Conservation (phyloP, 2,797 vertebrate species). For the Chloroceryle amazona region DNA sequence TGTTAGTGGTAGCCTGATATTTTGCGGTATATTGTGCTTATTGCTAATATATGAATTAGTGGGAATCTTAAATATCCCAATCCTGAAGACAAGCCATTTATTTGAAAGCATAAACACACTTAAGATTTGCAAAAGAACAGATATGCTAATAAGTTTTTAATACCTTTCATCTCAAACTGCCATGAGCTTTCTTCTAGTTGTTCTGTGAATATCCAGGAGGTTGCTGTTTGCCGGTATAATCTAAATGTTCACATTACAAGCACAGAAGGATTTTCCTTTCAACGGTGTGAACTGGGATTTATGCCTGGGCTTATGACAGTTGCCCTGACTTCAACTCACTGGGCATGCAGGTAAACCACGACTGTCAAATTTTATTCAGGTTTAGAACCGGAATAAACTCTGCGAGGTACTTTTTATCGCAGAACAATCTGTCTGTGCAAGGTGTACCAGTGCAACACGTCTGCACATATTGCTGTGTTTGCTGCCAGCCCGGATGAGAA, state of each 20-base stretch:
- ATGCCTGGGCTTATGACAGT: neutral
- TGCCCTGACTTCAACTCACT: neutral
- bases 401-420: neutral
- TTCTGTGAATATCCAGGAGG: neutral
- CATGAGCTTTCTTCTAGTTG: neutral
- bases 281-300: neutral
- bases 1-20: neutral
- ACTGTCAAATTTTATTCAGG: neutral
- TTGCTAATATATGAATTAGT: neutral
- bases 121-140: neutral
- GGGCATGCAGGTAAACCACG: neutral
- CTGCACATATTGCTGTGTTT: neutral
- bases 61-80: neutral
- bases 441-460: neutral
- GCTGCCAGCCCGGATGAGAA: neutral
- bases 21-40: neutral
- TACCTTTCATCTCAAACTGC: neutral
- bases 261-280: neutral
- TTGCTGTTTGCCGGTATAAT: neutral
- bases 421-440: neutral
- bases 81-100: neutral
- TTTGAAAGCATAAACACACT: neutral
- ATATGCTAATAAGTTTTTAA: accelerated
- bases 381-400: neutral
- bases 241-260: neutral